phyloP scores from a whole-genome alignment of 1,140 invertebrate species.

The Drosophila quadrilineata region DNA sequence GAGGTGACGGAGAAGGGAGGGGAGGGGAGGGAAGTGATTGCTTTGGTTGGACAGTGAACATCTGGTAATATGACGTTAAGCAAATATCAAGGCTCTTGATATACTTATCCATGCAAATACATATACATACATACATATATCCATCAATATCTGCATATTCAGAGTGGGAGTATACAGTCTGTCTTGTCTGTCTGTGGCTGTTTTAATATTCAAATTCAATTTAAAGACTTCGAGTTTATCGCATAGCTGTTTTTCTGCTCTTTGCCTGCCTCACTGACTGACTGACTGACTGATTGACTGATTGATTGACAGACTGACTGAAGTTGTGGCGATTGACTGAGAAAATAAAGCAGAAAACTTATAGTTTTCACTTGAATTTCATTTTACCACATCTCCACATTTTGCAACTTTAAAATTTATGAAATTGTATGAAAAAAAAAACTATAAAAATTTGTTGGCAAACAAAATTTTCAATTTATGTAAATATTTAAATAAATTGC shows the following conservation, averaged over 20 bases:
- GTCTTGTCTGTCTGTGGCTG: neutral
- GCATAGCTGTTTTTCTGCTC: slow-evolving; percentile 59
- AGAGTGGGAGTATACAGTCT: too few relatives aligned
- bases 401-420: too few relatives aligned
- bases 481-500: too few relatives aligned
- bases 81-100: slow-evolving; percentile 59
- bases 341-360: slow-evolving; percentile 20
- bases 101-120: too few relatives aligned
- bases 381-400: too few relatives aligned
- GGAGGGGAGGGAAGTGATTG: neutral
- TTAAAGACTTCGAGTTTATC: slow-evolving; percentile 75
- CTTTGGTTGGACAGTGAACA: slow-evolving; percentile 36
- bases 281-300: slow-evolving; percentile 3
- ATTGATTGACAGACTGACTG: slow-evolving; percentile 13
- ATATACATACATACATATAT: too few relatives aligned
- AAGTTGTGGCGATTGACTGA: neutral
- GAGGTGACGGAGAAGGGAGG: slow-evolving; percentile 9
- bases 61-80: slow-evolving; percentile 72
- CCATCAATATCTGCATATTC: too few relatives aligned
- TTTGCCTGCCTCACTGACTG: slow-evolving; percentile 44
- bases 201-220: slow-evolving; percentile 77
- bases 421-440: too few relatives aligned
- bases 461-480: neutral
- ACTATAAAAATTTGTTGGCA: too few relatives aligned
- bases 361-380: slow-evolving; percentile 25